A percentile compares a stretch with the other conserved stretches of the same genome.
Conservation (phyloP, 2,797 vertebrate species). For the Siniperca obscura region DNA sequence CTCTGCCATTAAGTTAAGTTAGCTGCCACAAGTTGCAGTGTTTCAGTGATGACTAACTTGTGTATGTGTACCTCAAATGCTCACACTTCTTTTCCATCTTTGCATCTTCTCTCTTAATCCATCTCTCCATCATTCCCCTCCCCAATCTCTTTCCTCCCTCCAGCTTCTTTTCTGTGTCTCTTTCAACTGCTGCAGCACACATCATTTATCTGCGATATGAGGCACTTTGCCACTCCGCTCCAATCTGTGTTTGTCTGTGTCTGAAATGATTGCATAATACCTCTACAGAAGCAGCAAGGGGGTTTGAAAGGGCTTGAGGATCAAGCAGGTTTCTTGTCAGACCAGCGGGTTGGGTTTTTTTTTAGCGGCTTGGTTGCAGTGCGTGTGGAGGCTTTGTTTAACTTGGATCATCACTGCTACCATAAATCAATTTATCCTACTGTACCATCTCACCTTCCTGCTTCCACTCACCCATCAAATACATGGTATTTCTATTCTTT, state of each 20-base stretch:
- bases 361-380: constrained; percentile 2
- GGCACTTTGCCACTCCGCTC: constrained; percentile 2
- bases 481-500: constrained; percentile 17
- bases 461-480: constrained; percentile 15
- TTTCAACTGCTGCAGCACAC: constrained; percentile 15
- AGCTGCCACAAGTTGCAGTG: neutral
- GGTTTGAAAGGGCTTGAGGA: constrained; percentile 29
- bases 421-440: constrained; percentile 9
- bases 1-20: constrained; percentile 1
- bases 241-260: constrained; percentile 26
- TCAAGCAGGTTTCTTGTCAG: constrained; percentile 32
- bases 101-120: constrained; percentile 9
- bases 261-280: constrained; percentile 37
- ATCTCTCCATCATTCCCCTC: constrained; percentile 10
- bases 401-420: constrained; percentile 8
- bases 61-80: neutral
- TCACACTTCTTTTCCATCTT: constrained; percentile 1
- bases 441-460: constrained; percentile 6
- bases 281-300: constrained; percentile 7
- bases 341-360: neutral
- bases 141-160: constrained; percentile 1
- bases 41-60: constrained; percentile 4
- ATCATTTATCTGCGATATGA: constrained; percentile 35
- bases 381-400: constrained; percentile 9
- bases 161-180: constrained; percentile 15